Evolutionary conservation across 2,888 invertebrate genomes (phyloP).

Genomic region (Tetragnatha montana): DNA sequence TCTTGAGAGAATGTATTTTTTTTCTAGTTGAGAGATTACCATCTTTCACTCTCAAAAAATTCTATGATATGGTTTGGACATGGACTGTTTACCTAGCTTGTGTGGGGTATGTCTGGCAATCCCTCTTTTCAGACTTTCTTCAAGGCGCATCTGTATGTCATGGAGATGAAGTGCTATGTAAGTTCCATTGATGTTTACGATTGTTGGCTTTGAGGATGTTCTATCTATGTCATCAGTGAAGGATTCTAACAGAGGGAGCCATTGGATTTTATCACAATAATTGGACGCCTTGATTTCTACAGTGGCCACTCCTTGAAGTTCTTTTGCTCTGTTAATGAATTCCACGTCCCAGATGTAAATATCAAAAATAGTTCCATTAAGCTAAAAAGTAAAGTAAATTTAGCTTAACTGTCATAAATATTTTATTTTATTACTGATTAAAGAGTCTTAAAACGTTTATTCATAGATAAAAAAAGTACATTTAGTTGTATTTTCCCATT

Average conservation of each 20-base stretch:
- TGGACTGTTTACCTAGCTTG: not conserved
- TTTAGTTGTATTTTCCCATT: no score
- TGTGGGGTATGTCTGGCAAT: not conserved
- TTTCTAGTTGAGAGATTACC: no score
- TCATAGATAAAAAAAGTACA: no score
- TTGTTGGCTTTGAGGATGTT: not conserved
- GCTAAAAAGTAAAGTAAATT: not conserved
- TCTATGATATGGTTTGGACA: not conserved
- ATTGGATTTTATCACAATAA: not conserved
- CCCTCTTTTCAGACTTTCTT: not conserved
- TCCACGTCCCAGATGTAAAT: not conserved
- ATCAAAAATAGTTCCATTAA: not conserved
- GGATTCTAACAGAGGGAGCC: not conserved
- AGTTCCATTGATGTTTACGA: not conserved
- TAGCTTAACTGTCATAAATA: no score
- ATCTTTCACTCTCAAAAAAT: no score
- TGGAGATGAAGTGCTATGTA: not conserved
- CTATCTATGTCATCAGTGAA: not conserved
- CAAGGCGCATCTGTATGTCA: not conserved
- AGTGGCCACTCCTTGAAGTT: not conserved
- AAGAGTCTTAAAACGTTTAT: no score
- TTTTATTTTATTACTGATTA: no score
- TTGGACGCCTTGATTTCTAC: not conserved
- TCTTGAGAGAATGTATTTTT: no score
- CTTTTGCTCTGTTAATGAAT: not conserved